Evolutionary conservation across 1,140 invertebrate genomes (phyloP).

Genomic region (Theocolax elegans): DNA sequence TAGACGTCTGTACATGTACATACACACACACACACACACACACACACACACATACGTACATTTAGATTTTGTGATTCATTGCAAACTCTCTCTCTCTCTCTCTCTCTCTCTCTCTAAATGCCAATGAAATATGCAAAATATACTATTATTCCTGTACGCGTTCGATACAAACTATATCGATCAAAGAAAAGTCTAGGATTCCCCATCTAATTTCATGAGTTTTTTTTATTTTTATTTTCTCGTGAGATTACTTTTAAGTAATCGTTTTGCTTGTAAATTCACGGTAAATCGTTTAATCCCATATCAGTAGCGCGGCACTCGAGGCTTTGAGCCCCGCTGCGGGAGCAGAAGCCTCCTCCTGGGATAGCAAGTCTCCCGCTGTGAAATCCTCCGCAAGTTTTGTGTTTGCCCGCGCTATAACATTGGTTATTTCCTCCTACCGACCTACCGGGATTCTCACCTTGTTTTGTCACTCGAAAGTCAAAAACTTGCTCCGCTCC

Average conservation of each 20-base stretch:
- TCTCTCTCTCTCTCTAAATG: too few relatives aligned
- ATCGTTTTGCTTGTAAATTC: slow-evolving; percentile 27
- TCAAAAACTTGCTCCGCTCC: background rate
- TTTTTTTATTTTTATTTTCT: background rate
- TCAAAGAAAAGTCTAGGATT: too few relatives aligned
- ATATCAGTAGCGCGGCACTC: slow-evolving; percentile 41
- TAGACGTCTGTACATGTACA: too few relatives aligned
- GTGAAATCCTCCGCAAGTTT: slow-evolving; percentile 44
- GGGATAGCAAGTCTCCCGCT: slow-evolving; percentile 46
- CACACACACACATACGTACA: too few relatives aligned
- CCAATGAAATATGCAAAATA: too few relatives aligned
- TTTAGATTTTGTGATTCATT: too few relatives aligned
- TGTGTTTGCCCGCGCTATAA: background rate
- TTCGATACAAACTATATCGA: too few relatives aligned
- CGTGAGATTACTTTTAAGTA: slow-evolving; percentile 15
- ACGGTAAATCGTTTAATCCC: slow-evolving; percentile 49
- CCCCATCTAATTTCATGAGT: too few relatives aligned
- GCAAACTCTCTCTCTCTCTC: too few relatives aligned
- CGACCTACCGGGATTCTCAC: background rate
- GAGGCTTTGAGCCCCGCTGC: slow-evolving; percentile 47
- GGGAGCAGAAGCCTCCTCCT: slow-evolving; percentile 46
- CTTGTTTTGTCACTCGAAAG: slow-evolving; percentile 2
- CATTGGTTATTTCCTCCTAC: slow-evolving; percentile 26
- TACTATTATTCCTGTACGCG: too few relatives aligned
- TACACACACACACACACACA: too few relatives aligned